These are phyloP conservation scores for Ia io DNA, from an alignment of 2,113 vertebrate genomes.

Conservation along the genomic window DNA sequence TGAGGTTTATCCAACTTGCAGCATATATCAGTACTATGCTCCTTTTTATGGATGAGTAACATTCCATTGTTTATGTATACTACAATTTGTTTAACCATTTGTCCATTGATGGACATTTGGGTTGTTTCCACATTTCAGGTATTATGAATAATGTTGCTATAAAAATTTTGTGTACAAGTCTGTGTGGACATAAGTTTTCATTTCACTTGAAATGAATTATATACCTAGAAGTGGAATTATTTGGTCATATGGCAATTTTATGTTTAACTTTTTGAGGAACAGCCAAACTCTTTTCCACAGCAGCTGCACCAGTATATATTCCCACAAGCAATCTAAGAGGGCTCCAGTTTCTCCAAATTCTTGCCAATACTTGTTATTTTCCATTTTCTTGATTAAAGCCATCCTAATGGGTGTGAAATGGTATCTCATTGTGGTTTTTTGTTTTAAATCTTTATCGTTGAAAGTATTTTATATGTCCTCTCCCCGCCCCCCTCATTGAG, in stretches of 20 bases:
- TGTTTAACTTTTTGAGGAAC: background rate
- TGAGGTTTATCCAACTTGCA: background rate
- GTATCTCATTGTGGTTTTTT: background rate
- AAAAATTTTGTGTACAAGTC: background rate
- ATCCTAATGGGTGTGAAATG: background rate
- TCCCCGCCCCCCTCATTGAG: too few species aligned
- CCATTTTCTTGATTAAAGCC: background rate
- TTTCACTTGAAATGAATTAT: background rate
- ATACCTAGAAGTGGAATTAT: background rate
- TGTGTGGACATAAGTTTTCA: background rate
- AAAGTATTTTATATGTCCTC: too few species aligned
- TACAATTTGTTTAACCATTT: background rate
- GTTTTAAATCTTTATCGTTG: too few species aligned
- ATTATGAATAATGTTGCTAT: background rate
- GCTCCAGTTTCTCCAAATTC: background rate
- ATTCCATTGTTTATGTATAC: background rate
- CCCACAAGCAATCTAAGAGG: background rate
- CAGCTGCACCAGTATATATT: background rate
- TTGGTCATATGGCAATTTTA: background rate
- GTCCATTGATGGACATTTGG: background rate
- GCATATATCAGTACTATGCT: background rate
- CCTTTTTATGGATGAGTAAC: background rate
- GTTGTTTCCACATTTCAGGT: background rate
- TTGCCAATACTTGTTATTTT: background rate
- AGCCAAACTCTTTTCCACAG: background rate